A percentile compares a stretch with the other conserved stretches of the same genome.
phyloP scores from a whole-genome alignment of 2,888 invertebrate genomes.

The Belgica antarctica region DNA sequence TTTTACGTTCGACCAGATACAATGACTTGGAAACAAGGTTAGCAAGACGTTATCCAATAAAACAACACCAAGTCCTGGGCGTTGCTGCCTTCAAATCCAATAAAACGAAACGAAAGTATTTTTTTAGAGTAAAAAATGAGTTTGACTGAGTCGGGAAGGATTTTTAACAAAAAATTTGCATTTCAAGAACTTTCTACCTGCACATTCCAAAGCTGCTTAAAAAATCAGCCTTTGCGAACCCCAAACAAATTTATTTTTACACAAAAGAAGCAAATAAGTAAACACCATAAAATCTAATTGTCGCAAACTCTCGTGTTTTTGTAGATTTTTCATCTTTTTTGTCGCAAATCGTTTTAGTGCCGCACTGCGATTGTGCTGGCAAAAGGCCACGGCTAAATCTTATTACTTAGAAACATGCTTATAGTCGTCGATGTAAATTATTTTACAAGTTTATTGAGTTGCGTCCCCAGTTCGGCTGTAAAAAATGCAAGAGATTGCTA shows the following conservation, averaged over 20 bases:
- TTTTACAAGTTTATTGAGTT: conserved; percentile 38
- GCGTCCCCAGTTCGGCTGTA: background rate
- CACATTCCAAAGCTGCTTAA: background rate
- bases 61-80: background rate
- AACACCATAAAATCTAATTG: conserved; percentile 20
- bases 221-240: background rate
- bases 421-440: conserved; percentile 31
- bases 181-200: background rate
- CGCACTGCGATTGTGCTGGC: conserved; percentile 1
- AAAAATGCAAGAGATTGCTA: conserved; percentile 2
- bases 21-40: conserved; percentile 12
- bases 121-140: conserved; percentile 44
- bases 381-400: background rate
- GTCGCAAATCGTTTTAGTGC: too few species aligned
- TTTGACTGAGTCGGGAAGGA: conserved; percentile 22
- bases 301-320: too few species aligned
- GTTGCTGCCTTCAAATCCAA: conserved; percentile 22
- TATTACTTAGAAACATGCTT: conserved; percentile 26
- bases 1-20: background rate
- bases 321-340: too few species aligned
- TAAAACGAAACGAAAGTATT: conserved; percentile 44
- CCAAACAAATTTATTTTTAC: background rate
- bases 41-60: background rate
- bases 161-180: too few species aligned
- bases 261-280: conserved; percentile 23